A percentile compares a stretch with the other conserved stretches of the same genome.
Evolutionary conservation across 92 coral and sea anemone genomes (phyloP).

Genomic region (Zoanthus sansibaricus): DNA sequence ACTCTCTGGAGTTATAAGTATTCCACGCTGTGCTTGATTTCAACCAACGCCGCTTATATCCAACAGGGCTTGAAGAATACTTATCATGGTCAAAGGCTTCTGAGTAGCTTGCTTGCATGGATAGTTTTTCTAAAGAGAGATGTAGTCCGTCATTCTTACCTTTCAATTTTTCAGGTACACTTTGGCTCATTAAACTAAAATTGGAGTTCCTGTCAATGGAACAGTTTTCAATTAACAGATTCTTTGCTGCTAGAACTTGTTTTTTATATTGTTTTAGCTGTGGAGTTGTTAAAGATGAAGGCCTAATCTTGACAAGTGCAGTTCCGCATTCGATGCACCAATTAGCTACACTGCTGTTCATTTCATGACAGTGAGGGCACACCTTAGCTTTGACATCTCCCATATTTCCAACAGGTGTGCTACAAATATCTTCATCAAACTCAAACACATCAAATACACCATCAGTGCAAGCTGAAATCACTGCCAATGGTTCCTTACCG

Average conservation of each 20-base stretch:
- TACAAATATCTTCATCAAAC: constrained; percentile 23
- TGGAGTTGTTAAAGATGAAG: constrained; percentile 55
- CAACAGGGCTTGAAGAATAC: constrained; percentile 57
- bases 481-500: constrained; percentile 20
- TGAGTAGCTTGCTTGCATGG: constrained; percentile 57
- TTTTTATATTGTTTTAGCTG: constrained; percentile 67
- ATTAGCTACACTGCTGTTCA: constrained; percentile 79
- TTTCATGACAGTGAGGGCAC: constrained; percentile 79
- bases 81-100: constrained; percentile 45
- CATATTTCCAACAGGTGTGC: background rate
- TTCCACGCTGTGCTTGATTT: constrained; percentile 95
- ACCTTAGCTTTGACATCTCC: constrained; percentile 54
- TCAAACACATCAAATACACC: background rate
- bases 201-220: constrained; percentile 34
- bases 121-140: constrained; percentile 50
- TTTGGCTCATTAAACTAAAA: constrained; percentile 3
- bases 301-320: constrained; percentile 70
- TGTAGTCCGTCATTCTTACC: constrained; percentile 31
- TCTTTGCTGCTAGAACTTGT: constrained; percentile 65
- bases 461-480: background rate
- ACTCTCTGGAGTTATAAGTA: constrained; percentile 75
- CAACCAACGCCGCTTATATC: constrained; percentile 90
- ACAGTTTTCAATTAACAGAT: constrained; percentile 64
- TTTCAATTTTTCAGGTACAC: constrained; percentile 23
- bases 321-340: constrained; percentile 98